phyloP scores from a whole-genome alignment of 2,888 invertebrate genomes.

The Lathronympha strigana region DNA sequence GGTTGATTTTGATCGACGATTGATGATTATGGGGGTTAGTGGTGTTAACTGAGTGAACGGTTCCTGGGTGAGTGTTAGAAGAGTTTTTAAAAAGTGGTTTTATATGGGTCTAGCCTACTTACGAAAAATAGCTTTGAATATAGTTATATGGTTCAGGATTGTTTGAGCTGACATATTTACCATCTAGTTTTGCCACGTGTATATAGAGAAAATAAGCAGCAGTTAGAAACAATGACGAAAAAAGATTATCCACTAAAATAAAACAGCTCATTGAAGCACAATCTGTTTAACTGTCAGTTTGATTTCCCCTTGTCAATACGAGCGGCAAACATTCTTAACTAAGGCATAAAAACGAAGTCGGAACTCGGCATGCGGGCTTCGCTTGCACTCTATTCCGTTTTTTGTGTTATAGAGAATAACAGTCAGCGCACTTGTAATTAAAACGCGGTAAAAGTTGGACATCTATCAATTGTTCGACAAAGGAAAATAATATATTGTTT shows the following conservation, averaged over 20 bases:
- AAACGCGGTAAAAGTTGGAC: not conserved
- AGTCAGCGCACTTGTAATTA: not conserved
- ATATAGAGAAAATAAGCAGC: no score
- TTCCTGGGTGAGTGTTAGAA: slow-evolving; percentile 2
- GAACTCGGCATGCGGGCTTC: slow-evolving; percentile 32
- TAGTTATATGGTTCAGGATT: no score
- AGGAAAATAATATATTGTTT: no score
- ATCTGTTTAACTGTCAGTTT: slow-evolving; percentile 20
- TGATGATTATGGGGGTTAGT: slow-evolving; percentile 5
- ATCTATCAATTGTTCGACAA: not conserved
- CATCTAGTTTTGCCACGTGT: no score
- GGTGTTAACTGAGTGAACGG: slow-evolving; percentile 1
- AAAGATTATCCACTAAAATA: slow-evolving; percentile 15
- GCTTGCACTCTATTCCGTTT: slow-evolving; percentile 27
- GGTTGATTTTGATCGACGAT: slow-evolving; percentile 30
- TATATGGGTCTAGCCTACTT: no score
- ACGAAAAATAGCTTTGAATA: no score
- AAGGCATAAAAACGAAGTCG: slow-evolving; percentile 27
- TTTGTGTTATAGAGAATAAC: slow-evolving; percentile 2
- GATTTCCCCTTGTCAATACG: slow-evolving; percentile 19
- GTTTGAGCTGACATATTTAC: no score
- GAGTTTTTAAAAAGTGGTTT: not conserved
- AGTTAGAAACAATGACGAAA: not conserved
- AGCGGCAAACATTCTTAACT: slow-evolving; percentile 32
- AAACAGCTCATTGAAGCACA: slow-evolving; percentile 7